Conservation (phyloP, 2,113 vertebrate genomes). For the Rhadina sibilatrix region DNA sequence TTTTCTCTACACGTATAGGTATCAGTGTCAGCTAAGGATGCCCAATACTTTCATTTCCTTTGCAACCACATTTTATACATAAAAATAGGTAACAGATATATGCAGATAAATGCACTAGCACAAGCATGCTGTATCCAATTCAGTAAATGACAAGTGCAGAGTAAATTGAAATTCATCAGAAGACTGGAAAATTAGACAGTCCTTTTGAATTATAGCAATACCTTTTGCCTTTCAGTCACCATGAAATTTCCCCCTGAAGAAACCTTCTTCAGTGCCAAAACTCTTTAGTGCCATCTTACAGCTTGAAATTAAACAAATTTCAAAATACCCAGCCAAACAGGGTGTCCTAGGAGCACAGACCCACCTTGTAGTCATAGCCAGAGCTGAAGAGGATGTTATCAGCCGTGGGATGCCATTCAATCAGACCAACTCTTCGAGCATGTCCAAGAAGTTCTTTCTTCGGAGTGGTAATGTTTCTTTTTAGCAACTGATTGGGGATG, state of each 20-base stretch:
- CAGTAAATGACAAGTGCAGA: not conserved
- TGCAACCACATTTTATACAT: not conserved
- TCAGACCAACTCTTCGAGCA: slow-evolving; percentile 83
- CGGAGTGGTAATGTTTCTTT: slow-evolving; percentile 78
- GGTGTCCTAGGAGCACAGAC: not conserved
- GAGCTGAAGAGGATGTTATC: slow-evolving; percentile 89
- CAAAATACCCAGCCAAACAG: not conserved
- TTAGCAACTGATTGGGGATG: slow-evolving; percentile 82
- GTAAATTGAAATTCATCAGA: not conserved
- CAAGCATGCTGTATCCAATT: not conserved
- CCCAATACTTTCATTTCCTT: not conserved
- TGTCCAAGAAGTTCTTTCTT: slow-evolving; percentile 87
- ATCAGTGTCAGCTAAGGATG: not conserved
- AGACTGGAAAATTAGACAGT: not conserved
- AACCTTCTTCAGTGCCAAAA: not conserved
- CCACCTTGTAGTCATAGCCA: slow-evolving; percentile 90
- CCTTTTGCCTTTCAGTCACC: not conserved
- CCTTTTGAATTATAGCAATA: not conserved
- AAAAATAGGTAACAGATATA: not conserved
- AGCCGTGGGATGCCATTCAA: slow-evolving; percentile 93
- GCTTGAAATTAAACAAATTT: not conserved
- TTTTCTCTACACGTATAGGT: not conserved
- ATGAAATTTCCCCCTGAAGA: not conserved
- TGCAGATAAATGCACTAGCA: not conserved
- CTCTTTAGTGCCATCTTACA: not conserved